Conservation (phyloP, 2,113 vertebrate species). For the Calidris pugnax region DNA sequence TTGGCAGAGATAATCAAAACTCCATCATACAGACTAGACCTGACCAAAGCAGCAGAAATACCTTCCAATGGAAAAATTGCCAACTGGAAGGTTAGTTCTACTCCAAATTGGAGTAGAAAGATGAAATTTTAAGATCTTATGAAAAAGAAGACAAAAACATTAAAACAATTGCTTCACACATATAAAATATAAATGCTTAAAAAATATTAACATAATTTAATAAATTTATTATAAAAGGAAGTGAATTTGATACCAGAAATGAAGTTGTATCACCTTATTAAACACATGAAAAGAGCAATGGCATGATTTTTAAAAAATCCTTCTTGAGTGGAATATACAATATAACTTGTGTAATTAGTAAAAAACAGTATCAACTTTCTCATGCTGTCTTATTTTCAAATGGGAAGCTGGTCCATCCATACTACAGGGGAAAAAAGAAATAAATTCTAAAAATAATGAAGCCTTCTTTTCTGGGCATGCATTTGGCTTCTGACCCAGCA, state of each 20-base stretch:
- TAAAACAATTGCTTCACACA: background rate
- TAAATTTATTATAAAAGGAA: background rate
- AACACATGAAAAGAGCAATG: background rate
- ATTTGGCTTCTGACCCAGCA: background rate
- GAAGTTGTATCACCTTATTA: background rate
- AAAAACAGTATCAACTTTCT: background rate
- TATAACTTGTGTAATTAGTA: background rate
- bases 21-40: accelerated
- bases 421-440: background rate
- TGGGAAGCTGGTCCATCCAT: background rate
- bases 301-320: background rate
- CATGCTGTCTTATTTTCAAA: background rate
- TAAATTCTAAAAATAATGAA: background rate
- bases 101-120: background rate
- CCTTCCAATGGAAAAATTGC: background rate
- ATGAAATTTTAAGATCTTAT: background rate
- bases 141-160: background rate
- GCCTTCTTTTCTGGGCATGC: background rate
- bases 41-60: background rate
- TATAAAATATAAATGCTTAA: background rate
- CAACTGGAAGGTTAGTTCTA: background rate
- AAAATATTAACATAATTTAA: background rate
- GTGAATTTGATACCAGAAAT: background rate
- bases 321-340: background rate
- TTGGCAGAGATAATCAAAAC: background rate